phyloP scores from a whole-genome alignment of 2,797 vertebrate genomes.

The Rhabdophis nuchalis region DNA sequence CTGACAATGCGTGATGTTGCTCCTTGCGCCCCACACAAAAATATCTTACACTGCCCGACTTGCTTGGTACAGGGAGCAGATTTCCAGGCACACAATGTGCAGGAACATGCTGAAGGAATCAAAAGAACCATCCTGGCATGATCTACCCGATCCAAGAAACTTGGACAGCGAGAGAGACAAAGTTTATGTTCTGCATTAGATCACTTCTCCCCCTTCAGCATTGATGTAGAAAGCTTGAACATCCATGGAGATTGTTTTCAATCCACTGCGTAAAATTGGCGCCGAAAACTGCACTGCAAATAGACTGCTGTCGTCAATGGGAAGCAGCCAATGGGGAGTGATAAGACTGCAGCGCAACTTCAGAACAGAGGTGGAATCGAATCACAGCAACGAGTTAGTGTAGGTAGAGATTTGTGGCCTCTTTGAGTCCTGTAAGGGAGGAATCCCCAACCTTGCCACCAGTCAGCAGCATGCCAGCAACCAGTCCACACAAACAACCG shows the following conservation, averaged over 20 bases:
- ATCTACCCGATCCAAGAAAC: not conserved
- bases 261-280: not conserved
- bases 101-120: not conserved
- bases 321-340: not conserved
- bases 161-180: not conserved
- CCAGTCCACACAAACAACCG: too few relatives aligned
- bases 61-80: not conserved
- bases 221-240: not conserved
- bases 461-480: too few relatives aligned
- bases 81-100: not conserved
- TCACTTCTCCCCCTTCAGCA: not conserved
- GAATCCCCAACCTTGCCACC: too few relatives aligned
- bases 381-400: conserved; percentile 49
- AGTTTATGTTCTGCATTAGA: not conserved
- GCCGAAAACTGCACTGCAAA: not conserved
- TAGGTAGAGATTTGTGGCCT: conserved; percentile 84
- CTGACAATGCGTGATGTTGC: not conserved
- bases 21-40: not conserved
- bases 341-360: not conserved
- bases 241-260: not conserved
- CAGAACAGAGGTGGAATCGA: not conserved
- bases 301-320: not conserved
- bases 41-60: not conserved
- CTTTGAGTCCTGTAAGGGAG: conserved; percentile 80
- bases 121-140: not conserved